These are phyloP conservation scores for Cyprinodon brontotheroides DNA, from an alignment of 2,113 vertebrate species.

Conservation along the genomic window DNA sequence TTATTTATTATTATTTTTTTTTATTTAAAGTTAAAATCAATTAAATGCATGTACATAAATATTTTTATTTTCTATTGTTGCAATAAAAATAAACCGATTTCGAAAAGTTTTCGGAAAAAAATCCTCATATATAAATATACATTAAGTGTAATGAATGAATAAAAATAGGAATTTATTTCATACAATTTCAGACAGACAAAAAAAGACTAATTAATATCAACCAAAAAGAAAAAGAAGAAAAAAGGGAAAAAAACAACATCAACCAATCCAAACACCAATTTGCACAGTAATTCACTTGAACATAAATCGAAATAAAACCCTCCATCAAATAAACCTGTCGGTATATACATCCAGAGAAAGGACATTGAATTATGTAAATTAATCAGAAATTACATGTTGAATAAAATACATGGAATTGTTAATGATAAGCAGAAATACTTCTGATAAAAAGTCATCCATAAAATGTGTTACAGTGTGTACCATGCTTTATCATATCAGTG, in stretches of 20 bases:
- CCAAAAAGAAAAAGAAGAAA: too few relatives aligned
- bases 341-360: too few relatives aligned
- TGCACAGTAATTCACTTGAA: too few relatives aligned
- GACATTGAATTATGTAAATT: not conserved
- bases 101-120: not conserved
- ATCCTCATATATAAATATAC: not conserved
- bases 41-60: not conserved
- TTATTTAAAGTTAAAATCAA: not conserved
- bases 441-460: not conserved
- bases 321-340: too few relatives aligned
- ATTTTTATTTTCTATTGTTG: not conserved
- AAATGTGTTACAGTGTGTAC: not conserved
- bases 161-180: too few relatives aligned
- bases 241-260: too few relatives aligned
- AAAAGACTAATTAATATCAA: too few relatives aligned
- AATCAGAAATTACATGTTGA: not conserved
- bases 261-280: too few relatives aligned
- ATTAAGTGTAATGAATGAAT: too few relatives aligned
- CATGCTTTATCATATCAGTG: not conserved
- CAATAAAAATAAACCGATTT: not conserved
- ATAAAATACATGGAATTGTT: not conserved
- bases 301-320: too few relatives aligned
- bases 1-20: too few relatives aligned
- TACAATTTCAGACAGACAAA: too few relatives aligned
- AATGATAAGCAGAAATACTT: not conserved